Percentiles rank a stretch among this genome's conserved stretches.
phyloP scores from a whole-genome alignment of 2,888 invertebrate genomes.

The Drosophila nr. fundita region DNA sequence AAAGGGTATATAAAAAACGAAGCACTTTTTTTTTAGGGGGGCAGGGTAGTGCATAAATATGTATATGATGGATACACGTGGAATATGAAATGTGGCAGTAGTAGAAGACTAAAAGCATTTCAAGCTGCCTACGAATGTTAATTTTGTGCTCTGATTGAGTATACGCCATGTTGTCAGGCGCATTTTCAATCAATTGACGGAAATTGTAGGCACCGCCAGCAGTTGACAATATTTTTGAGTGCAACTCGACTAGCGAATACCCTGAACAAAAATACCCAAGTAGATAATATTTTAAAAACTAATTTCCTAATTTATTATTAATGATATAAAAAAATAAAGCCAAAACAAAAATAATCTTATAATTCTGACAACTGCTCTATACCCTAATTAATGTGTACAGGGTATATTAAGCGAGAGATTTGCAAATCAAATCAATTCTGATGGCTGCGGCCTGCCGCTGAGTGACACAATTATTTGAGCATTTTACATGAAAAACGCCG shows the following conservation, averaged over 20 bases:
- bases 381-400: constrained; percentile 7
- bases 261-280: not conserved
- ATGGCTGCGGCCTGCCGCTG: constrained; percentile 55
- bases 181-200: constrained; percentile 30
- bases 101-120: constrained; percentile 14
- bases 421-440: constrained; percentile 72
- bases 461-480: constrained; percentile 52
- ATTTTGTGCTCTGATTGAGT: constrained; percentile 36
- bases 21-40: constrained; percentile 1
- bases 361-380: not conserved
- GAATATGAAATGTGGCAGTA: not conserved
- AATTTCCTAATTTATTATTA: not conserved
- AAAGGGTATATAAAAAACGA: constrained; percentile 13
- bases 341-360: not conserved
- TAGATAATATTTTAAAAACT: too few relatives aligned
- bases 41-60: constrained; percentile 22
- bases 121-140: constrained; percentile 30
- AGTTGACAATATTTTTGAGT: constrained; percentile 28
- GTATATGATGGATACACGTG: constrained; percentile 4
- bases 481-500: constrained; percentile 36
- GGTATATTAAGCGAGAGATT: constrained; percentile 55
- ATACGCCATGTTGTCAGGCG: constrained; percentile 36
- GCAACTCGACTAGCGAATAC: not conserved
- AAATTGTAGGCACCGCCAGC: constrained; percentile 19
- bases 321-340: not conserved